phyloP scores from a whole-genome alignment of 1,140 invertebrate genomes.

The Camponotus floridanus region DNA sequence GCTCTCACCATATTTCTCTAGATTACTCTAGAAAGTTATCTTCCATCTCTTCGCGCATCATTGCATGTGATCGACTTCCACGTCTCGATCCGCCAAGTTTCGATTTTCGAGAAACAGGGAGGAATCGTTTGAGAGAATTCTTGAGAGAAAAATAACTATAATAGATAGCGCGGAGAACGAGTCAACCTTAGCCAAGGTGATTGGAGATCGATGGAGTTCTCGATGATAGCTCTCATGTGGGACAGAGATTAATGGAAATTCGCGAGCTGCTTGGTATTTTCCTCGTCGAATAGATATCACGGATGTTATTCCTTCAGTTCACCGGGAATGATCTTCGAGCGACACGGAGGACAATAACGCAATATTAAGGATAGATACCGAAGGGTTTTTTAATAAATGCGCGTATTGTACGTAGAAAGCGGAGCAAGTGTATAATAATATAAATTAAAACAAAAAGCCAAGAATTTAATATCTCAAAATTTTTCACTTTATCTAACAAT shows the following conservation, averaged over 20 bases:
- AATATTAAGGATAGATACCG: slow-evolving; percentile 5
- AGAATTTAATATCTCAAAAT: background rate
- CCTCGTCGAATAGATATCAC: background rate
- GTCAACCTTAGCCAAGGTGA: slow-evolving; percentile 67
- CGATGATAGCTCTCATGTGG: slow-evolving; percentile 13
- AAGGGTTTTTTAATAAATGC: slow-evolving; percentile 23
- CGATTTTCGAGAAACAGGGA: slow-evolving; percentile 24
- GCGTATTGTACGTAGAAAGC: background rate
- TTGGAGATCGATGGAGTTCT: slow-evolving; percentile 61
- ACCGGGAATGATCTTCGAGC: background rate
- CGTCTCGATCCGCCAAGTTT: slow-evolving; percentile 31
- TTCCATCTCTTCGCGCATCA: slow-evolving; percentile 3
- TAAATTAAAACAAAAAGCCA: background rate
- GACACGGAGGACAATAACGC: background rate
- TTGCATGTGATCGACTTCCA: slow-evolving; percentile 7
- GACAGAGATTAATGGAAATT: slow-evolving; percentile 58
- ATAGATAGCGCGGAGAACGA: slow-evolving; percentile 5
- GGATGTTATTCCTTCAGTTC: slow-evolving; percentile 1
- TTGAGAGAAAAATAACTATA: slow-evolving; percentile 28
- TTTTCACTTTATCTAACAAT: background rate
- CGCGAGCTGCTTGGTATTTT: background rate
- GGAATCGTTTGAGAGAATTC: background rate
- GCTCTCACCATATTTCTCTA: slow-evolving; percentile 10
- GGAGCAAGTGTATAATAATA: background rate
- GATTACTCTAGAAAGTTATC: slow-evolving; percentile 18